Evolutionary conservation across 2,888 invertebrate species (phyloP).

Genomic region (Morpho deidamia): DNA sequence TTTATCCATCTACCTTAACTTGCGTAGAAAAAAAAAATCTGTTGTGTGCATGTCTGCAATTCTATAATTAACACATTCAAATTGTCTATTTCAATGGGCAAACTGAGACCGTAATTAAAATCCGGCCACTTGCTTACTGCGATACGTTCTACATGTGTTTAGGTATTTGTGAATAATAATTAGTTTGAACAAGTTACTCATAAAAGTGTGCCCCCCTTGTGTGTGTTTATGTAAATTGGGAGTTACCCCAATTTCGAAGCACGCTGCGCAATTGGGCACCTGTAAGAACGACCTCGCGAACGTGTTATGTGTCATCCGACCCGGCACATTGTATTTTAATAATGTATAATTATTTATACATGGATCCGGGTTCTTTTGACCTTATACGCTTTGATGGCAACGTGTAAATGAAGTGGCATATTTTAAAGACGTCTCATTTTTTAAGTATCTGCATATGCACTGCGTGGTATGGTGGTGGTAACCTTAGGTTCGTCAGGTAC

Average conservation of each 20-base stretch:
- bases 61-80: slow-evolving; percentile 10
- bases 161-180: slow-evolving; percentile 12
- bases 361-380: slow-evolving; percentile 50
- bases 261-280: slow-evolving; percentile 50
- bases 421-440: too few species aligned
- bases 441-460: too few species aligned
- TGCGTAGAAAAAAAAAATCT: slow-evolving; percentile 7
- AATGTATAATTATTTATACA: slow-evolving; percentile 34
- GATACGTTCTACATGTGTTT: slow-evolving; percentile 1
- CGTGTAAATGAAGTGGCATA: too few species aligned
- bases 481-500: too few species aligned
- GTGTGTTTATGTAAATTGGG: slow-evolving; percentile 27
- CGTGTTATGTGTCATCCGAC: slow-evolving; percentile 33
- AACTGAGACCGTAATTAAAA: background rate
- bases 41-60: slow-evolving; percentile 12
- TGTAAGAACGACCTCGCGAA: slow-evolving; percentile 40
- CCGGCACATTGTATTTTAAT: slow-evolving; percentile 33
- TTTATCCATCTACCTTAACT: background rate
- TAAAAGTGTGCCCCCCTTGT: slow-evolving; percentile 27
- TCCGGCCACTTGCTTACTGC: slow-evolving; percentile 1
- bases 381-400: slow-evolving; percentile 29
- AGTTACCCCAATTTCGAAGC: slow-evolving; percentile 33
- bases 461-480: too few species aligned
- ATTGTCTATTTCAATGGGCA: slow-evolving; percentile 7
- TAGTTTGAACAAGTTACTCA: slow-evolving; percentile 28